Percentiles rank a stretch among this genome's conserved stretches.
phyloP scores from a whole-genome alignment of 2,797 vertebrate species.

The Morelia viridis region DNA sequence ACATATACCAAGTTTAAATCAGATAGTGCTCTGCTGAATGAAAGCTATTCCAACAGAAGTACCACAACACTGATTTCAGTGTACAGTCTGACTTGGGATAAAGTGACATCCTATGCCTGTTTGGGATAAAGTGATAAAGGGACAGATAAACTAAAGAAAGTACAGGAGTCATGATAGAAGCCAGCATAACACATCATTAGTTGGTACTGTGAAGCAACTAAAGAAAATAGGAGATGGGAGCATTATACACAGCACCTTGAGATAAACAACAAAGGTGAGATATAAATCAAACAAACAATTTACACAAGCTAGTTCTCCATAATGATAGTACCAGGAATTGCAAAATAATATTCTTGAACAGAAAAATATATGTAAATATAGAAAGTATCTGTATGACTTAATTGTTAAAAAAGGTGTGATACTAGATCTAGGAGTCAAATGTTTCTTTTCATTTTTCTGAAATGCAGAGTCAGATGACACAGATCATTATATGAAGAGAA shows the following conservation, averaged over 20 bases:
- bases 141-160: neutral
- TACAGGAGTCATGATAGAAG: neutral
- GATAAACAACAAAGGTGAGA: neutral
- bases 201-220: neutral
- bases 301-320: neutral
- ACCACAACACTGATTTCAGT: neutral
- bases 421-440: neutral
- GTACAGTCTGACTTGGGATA: neutral
- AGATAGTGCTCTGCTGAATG: neutral
- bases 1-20: neutral
- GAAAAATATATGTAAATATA: neutral
- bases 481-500: neutral
- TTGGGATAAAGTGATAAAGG: neutral
- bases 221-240: neutral
- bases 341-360: neutral
- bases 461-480: neutral
- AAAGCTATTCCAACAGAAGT: neutral
- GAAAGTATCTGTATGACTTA: neutral
- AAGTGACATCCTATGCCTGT: neutral
- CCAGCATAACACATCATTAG: too few relatives aligned
- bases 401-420: neutral
- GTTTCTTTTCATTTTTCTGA: neutral
- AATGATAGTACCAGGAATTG: neutral
- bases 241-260: neutral
- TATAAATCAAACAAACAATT: too few relatives aligned